Evolutionary conservation across 2,113 vertebrate species (phyloP), one percentile per base, ranked within the genome.

Genomic region (Aegithalos caudatus): DNA sequence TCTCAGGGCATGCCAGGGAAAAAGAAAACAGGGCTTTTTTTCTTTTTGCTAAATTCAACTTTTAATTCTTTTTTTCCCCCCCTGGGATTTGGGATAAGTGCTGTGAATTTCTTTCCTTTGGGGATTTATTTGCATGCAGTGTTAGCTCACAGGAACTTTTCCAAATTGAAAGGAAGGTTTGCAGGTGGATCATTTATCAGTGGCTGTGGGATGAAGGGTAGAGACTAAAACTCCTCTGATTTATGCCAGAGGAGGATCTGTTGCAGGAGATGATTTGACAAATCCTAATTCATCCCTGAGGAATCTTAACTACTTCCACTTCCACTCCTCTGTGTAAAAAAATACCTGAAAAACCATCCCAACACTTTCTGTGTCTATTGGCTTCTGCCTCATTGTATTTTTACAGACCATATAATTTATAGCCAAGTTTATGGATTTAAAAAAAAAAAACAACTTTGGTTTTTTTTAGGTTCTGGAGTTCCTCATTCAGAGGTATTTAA

Each of bases 101-200:
- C 28, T 84, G 61, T 17, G 38, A 8, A 28, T 25, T 24, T 57
- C 33, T 7, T 35, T 21, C 47, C 35, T 72, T 35, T 6, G 9
- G 33, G 14, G 38, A 5, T 11, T 65, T 50, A 17, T 4, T 58
- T 8, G 29, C 3, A 0, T 0, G 3, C 7, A 31, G 9, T 57
- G n/a, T 73, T 24, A 51, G 19, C 42, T 83, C 27, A 35, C 31
- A 54, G 23, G 35, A 8, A 6, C 22, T 51, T 67, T 37, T 54
- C 45, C 29, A 56, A 9, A 22, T 6, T 33, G 38, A 33, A 78
- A 47, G 25, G 64, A 33, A 60, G 31, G 3, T 27, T 40, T 47
- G 50, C 29, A 14, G 12, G 31, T 35, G 53, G 61, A 9, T 45
- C 14, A 22, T 58, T 27, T 12, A 20, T 9, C 48, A 22, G 35